Base-by-base conservation (phyloP, 2,113 vertebrate species). In the Sisor rabdophorus region DNA sequence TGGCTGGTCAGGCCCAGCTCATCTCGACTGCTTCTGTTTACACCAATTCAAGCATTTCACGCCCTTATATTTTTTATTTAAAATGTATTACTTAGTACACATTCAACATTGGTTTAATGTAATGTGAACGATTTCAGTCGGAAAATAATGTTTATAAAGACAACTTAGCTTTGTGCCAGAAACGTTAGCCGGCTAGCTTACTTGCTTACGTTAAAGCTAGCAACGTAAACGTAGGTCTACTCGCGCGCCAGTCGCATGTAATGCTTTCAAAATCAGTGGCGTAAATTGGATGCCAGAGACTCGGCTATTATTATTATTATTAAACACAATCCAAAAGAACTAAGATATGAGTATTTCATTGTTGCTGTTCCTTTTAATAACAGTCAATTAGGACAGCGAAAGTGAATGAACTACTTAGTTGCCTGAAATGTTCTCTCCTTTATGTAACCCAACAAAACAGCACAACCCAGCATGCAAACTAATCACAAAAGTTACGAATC, bases 191-290 rank as follows among this genome's bases (percentile, higher is more conserved):
- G 28, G 16, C n/a, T 69, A 47, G 55, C 28, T 56, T 44, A 68
- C 13, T 19, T 36, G 53, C 50, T 71, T n/a, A n/a, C n/a, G n/a
- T n/a, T n/a, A n/a, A n/a, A 30, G 77, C 77, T 30, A 36, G 60
- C 61, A 61, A 73, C 53, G 56, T n/a, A 44, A 22, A 82, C 61
- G 71, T 79, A 69, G 81, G 77, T 82, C 81, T 73, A 19, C 59
- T 73, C 68, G 70, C 76, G 67, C 64, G 61, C 68, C 76, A 75
- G 73, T 61, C 65, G 44, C 44, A 24, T 30, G 59, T 68, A 60
- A 78, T 74, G 59, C 40, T 19, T 76, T 6, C 52, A 26, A 55
- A 71, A 30, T 12, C 1, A 53, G 48, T 54, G 11, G 10, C 53
- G 48, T 70, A 36, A 16, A 36, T 36, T 20, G 50, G 20, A 0